Evolutionary conservation across 2,888 invertebrate species (phyloP).

Genomic region (Pseudoips prasinana): DNA sequence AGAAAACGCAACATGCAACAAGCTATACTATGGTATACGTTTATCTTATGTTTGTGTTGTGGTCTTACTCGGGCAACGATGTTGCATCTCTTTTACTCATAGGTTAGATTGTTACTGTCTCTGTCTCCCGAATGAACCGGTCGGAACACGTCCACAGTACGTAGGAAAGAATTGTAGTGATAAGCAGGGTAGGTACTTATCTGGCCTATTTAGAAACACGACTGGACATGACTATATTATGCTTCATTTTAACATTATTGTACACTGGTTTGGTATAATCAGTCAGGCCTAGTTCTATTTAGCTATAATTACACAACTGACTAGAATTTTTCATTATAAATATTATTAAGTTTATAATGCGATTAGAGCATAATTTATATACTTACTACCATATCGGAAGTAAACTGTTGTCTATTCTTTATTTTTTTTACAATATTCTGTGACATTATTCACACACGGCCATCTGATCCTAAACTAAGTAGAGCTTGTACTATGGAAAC

Average conservation of each 20-base stretch:
- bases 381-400: too few relatives aligned
- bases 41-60: conserved; percentile 56
- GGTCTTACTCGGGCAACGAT: conserved; percentile 48
- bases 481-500: too few relatives aligned
- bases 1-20: conserved; percentile 47
- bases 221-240: conserved; percentile 18
- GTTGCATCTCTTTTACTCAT: conserved; percentile 40
- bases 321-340: too few relatives aligned
- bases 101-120: conserved; percentile 27
- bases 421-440: too few relatives aligned
- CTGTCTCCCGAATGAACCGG: conserved; percentile 53
- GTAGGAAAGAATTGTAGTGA: conserved; percentile 45
- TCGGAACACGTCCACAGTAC: conserved; percentile 51
- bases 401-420: too few relatives aligned
- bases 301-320: too few relatives aligned
- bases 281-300: too few relatives aligned
- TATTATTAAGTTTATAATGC: too few relatives aligned
- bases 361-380: too few relatives aligned
- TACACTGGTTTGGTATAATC: conserved; percentile 9
- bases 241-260: conserved; percentile 26
- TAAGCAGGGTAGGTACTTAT: conserved; percentile 32
- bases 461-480: too few relatives aligned
- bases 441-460: too few relatives aligned
- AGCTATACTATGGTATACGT: conserved; percentile 37
- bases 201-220: conserved; percentile 35